A percentile compares a stretch with the other conserved stretches of the same genome.
Evolutionary conservation across 2,797 vertebrate species (phyloP).

Genomic region (Sebastes glaucus): DNA sequence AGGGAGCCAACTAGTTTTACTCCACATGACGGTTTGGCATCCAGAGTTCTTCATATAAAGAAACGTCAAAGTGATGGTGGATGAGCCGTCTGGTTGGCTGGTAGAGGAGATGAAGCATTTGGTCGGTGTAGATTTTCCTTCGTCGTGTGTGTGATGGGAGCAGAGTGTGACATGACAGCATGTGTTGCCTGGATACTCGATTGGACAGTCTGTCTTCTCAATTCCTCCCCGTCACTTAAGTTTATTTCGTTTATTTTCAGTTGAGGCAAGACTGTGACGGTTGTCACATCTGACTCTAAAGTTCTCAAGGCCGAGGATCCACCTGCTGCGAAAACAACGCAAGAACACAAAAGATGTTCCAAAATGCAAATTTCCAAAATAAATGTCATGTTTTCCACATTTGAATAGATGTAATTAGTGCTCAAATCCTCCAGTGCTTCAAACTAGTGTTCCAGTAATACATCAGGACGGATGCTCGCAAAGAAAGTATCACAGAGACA

Average conservation of each 20-base stretch:
- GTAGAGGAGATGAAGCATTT: background rate
- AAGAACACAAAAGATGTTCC: background rate
- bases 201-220: background rate
- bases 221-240: background rate
- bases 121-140: background rate
- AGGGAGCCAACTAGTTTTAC: background rate
- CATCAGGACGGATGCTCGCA: background rate
- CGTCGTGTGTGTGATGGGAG: background rate
- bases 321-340: background rate
- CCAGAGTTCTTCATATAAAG: background rate
- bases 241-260: background rate
- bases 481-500: accelerated
- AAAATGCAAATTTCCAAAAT: background rate
- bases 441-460: background rate
- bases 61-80: background rate
- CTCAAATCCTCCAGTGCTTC: background rate
- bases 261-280: background rate
- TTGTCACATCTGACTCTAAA: background rate
- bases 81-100: conserved; percentile 1
- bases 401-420: background rate
- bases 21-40: background rate
- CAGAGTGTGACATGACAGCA: background rate
- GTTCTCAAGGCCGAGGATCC: background rate
- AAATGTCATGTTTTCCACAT: background rate
- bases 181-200: background rate